Conservation (phyloP, 2,888 invertebrate genomes). For the Shargacucullia verbasci region DNA sequence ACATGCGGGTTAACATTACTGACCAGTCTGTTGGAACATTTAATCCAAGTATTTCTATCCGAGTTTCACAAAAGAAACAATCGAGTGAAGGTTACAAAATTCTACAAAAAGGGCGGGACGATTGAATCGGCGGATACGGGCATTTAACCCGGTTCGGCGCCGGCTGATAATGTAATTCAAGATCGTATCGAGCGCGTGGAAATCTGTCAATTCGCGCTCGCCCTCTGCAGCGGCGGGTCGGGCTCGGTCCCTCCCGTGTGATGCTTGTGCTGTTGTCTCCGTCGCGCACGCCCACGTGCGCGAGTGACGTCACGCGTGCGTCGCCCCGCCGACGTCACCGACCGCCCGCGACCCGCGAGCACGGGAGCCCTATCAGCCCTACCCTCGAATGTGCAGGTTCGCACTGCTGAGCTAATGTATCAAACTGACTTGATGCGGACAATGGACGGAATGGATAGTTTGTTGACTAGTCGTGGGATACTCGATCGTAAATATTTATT, state of each 20-base stretch:
- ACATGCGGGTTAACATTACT: constrained; percentile 38
- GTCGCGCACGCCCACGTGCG: constrained; percentile 83
- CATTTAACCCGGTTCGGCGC: constrained; percentile 67
- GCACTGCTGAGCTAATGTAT: constrained; percentile 11
- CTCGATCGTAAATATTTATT: constrained; percentile 11
- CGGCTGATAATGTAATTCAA: constrained; percentile 79
- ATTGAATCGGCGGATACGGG: constrained; percentile 64
- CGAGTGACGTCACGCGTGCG: constrained; percentile 80
- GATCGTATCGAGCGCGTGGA: constrained; percentile 85
- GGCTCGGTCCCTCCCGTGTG: constrained; percentile 61
- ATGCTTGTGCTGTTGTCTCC: constrained; percentile 65
- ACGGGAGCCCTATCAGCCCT: constrained; percentile 58
- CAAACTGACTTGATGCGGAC: constrained; percentile 20
- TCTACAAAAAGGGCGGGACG: constrained; percentile 45
- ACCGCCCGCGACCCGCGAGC: constrained; percentile 63
- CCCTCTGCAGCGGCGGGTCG: constrained; percentile 67
- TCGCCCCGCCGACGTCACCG: constrained; percentile 77
- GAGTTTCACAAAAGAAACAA: constrained; percentile 47
- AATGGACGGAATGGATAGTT: too few species aligned
- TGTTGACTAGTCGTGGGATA: constrained; percentile 29
- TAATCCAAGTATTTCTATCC: constrained; percentile 40
- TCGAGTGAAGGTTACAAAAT: constrained; percentile 47
- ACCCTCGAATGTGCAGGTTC: constrained; percentile 30
- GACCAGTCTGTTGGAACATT: constrained; percentile 56
- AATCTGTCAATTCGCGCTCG: constrained; percentile 83